Evolutionary conservation across 2,888 invertebrate species (phyloP), one percentile per base, ranked within the genome.

Genomic region (Hirtodrosophila confusa): DNA sequence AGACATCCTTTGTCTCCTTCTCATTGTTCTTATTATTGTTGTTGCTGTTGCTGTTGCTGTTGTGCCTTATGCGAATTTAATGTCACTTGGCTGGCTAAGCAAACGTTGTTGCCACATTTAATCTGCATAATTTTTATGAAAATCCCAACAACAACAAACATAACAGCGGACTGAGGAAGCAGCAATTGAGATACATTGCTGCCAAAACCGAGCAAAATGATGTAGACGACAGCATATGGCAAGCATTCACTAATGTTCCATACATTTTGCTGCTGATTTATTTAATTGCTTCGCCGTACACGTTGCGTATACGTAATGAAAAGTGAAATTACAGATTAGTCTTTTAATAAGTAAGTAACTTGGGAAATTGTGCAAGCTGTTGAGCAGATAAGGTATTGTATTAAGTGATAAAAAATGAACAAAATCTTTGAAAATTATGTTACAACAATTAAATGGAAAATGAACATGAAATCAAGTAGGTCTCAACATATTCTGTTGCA

Each of bases 61-160:
- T 54, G 57, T 49, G 55, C 61, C 68, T 87, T 87, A 83, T 78
- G 83, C 57, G 83, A 87, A 71, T 86, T 83, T 87, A 86, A 83
- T 83, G 88, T 77, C 83, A 63, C 69, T 82, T 70, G 63, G 51
- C 65, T 63, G 74, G 55, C 69, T 79, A 62, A 77, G 44, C 61
- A 67, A 78, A 73, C 58, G 55, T 63, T 65, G 57, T 66, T 80
- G 85, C 82, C 82, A 78, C 87, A 87, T 85, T 85, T 82, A 87
- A 82, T 82, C 82, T 82, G 85, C 82, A 82, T 87, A 82, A 87
- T 85, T 78, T 86, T 80, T 78, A 75, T 80, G 75, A 72, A 71
- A 78, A 71, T 75, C 48, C 47, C 76, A 54, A 50, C 43, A 60
- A 36, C 40, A 67, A 47, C 29, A 17, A 17, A 17, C 1, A 39